Conservation (phyloP, 2,113 vertebrate genomes). For the Catagonus wagneri region DNA sequence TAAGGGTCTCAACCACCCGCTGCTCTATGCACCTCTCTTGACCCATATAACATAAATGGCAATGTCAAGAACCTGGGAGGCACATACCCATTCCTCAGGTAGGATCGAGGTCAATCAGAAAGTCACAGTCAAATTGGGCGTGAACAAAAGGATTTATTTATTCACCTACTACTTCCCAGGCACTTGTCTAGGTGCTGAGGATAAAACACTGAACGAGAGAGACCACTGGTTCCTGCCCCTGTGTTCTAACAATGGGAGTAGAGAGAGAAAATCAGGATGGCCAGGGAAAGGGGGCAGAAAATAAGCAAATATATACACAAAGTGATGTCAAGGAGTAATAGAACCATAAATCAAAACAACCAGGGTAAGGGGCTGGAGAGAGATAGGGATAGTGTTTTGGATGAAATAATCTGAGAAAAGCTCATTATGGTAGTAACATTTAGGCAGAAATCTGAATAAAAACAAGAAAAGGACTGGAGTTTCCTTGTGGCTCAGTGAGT, state of each 20-base stretch:
- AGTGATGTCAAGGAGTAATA: not conserved
- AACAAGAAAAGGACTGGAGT: no score
- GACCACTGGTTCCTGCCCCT: not conserved
- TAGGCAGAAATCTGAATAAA: conserved; percentile 11
- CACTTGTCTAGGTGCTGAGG: not conserved
- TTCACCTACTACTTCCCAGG: not conserved
- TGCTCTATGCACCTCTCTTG: not conserved
- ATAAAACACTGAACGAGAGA: not conserved
- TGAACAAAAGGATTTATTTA: not conserved
- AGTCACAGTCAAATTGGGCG: not conserved
- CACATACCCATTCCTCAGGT: not conserved
- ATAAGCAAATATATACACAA: not conserved
- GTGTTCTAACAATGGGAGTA: rapidly evolving
- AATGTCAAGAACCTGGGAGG: no score
- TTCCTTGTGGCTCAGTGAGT: no score
- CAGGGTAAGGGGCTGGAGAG: not conserved
- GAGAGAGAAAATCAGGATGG: not conserved
- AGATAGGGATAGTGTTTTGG: not conserved
- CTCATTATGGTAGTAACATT: not conserved
- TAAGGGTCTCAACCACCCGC: not conserved
- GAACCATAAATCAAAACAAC: not conserved
- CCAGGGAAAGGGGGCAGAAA: not conserved
- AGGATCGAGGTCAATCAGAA: not conserved
- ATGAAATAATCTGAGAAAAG: not conserved
- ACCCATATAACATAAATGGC: not conserved